Percentiles rank a stretch among this genome's conserved stretches.
phyloP scores from a whole-genome alignment of 2,888 invertebrate genomes.

The Malthinus flaveolus region DNA sequence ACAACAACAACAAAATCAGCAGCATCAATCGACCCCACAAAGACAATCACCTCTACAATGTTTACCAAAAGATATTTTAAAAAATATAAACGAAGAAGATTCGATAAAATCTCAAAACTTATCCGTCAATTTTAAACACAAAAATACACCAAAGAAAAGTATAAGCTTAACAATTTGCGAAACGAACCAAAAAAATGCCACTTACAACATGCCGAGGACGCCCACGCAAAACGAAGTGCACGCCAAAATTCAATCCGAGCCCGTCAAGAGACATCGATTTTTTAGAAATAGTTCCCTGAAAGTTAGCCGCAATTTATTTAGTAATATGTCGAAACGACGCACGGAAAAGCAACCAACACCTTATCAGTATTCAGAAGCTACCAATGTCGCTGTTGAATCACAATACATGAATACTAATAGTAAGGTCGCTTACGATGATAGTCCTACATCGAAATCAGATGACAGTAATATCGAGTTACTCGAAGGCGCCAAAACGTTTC shows the following conservation, averaged over 20 bases:
- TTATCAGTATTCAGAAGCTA: slow-evolving; percentile 49
- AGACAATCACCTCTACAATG: slow-evolving; percentile 11
- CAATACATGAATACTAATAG: slow-evolving; percentile 38
- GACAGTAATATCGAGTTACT: slow-evolving; percentile 15
- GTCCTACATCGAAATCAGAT: slow-evolving; percentile 33
- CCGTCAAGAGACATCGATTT: slow-evolving; percentile 29
- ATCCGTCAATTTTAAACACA: slow-evolving; percentile 54
- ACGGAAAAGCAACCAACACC: slow-evolving; percentile 12
- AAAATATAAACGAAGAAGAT: slow-evolving; percentile 50
- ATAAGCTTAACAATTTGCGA: slow-evolving; percentile 25
- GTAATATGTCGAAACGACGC: slow-evolving; percentile 10
- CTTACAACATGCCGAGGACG: slow-evolving; percentile 10
- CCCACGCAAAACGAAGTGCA: slow-evolving; percentile 31
- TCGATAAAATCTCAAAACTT: slow-evolving; percentile 45
- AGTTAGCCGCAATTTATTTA: slow-evolving; percentile 29
- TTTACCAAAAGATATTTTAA: slow-evolving; percentile 45
- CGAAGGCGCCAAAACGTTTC: slow-evolving; percentile 20
- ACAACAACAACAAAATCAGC: not conserved
- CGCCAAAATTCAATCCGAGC: slow-evolving; percentile 29
- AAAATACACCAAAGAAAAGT: slow-evolving; percentile 44
- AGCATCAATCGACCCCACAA: not conserved
- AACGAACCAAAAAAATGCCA: not conserved
- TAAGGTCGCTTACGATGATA: slow-evolving; percentile 41
- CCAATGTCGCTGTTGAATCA: slow-evolving; percentile 33
- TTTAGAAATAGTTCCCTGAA: slow-evolving; percentile 36